phyloP scores from a whole-genome alignment of 2,888 invertebrate species.

The Trissoscelio sp. region DNA sequence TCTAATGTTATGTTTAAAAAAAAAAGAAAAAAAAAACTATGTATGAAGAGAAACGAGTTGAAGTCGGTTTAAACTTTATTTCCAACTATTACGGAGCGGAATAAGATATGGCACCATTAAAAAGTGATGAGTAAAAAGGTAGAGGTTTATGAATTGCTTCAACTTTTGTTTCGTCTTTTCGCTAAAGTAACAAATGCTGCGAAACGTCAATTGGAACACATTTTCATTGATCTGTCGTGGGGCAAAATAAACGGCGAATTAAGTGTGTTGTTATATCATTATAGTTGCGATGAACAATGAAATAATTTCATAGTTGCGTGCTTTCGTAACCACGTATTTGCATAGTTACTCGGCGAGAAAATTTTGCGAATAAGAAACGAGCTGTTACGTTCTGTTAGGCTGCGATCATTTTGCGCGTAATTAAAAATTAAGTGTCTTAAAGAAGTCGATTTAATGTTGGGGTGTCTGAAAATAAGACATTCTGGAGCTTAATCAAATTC shows the following conservation, averaged over 20 bases:
- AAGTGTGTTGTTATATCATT: conserved; percentile 19
- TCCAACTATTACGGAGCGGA: background rate
- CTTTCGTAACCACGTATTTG: conserved; percentile 30
- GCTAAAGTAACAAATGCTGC: background rate
- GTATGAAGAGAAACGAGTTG: background rate
- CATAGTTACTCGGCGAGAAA: conserved; percentile 50
- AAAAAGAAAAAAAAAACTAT: background rate
- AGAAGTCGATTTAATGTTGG: background rate
- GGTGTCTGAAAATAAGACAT: background rate
- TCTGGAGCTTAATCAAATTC: too few relatives aligned
- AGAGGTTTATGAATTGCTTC: conserved; percentile 13
- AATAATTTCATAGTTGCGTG: conserved; percentile 49
- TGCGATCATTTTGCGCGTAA: conserved; percentile 10
- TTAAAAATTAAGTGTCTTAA: conserved; percentile 3
- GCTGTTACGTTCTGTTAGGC: conserved; percentile 22
- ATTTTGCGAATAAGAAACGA: conserved; percentile 30
- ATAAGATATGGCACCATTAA: conserved; percentile 25
- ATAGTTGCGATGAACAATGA: conserved; percentile 31
- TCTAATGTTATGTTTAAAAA: background rate
- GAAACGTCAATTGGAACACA: conserved; percentile 13
- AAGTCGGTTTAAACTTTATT: conserved; percentile 16
- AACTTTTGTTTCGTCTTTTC: conserved; percentile 19
- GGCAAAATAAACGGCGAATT: background rate
- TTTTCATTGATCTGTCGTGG: conserved; percentile 9
- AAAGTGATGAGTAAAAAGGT: conserved; percentile 21